Conservation (phyloP, 2,113 vertebrate genomes). For the Myotis yumanensis region DNA sequence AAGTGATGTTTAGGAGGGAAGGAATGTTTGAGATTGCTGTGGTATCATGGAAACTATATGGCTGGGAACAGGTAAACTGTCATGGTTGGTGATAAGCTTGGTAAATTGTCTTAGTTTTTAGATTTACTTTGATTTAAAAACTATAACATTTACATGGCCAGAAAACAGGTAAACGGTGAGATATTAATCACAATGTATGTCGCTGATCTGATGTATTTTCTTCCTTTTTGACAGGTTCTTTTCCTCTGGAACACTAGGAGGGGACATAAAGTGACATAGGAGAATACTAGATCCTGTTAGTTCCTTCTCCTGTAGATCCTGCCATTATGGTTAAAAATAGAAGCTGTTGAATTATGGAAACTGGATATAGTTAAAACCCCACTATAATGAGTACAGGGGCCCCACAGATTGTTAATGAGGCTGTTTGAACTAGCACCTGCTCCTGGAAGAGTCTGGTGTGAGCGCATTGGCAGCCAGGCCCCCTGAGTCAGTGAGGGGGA, state of each 20-base stretch:
- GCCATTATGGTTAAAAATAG: constrained; percentile 61
- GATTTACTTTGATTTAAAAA: constrained; percentile 1
- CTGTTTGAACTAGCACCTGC: constrained; percentile 71
- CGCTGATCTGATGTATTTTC: constrained; percentile 4
- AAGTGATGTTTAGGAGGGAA: background rate
- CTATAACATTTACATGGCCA: background rate
- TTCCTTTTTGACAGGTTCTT: background rate
- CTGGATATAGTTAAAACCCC: constrained; percentile 55
- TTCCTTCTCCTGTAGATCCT: background rate
- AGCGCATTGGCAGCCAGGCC: constrained; percentile 39
- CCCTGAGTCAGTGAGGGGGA: constrained; percentile 57
- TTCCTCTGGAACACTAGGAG: background rate
- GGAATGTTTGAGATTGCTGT: background rate
- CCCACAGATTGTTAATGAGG: constrained; percentile 72
- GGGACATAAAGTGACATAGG: background rate
- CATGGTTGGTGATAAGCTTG: background rate
- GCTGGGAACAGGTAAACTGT: background rate
- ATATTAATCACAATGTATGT: background rate
- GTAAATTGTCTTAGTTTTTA: background rate
- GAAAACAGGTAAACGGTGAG: background rate
- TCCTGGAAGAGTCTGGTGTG: constrained; percentile 46
- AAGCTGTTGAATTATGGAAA: constrained; percentile 55
- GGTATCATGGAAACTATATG: background rate
- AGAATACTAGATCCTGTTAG: background rate
- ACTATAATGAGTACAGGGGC: constrained; percentile 64